phyloP scores from a whole-genome alignment of 2,113 vertebrate genomes.

The Alectura lathami region DNA sequence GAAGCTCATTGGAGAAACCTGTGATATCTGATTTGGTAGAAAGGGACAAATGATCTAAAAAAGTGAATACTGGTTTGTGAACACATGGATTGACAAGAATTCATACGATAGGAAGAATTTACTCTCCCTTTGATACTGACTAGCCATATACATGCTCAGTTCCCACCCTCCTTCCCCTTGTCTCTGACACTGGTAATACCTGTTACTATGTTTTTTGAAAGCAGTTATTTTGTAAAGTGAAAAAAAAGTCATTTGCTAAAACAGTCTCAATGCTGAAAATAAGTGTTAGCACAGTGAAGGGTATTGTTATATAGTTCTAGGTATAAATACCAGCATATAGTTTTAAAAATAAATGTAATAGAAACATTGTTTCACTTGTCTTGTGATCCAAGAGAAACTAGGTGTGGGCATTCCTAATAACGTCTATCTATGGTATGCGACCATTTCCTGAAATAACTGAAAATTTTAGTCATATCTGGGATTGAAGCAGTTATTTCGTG shows the following conservation, averaged over 20 bases:
- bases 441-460: constrained; percentile 1
- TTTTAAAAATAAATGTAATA: neutral
- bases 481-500: neutral
- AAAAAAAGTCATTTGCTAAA: neutral
- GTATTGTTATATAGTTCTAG: neutral
- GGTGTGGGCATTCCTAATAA: neutral
- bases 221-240: neutral
- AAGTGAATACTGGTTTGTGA: neutral
- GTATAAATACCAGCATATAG: neutral
- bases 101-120: neutral
- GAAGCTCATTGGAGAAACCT: neutral
- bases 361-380: neutral
- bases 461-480: neutral
- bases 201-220: neutral
- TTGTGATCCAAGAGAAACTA: neutral
- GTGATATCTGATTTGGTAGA: neutral
- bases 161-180: neutral
- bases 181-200: neutral
- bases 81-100: neutral
- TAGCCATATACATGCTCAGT: neutral
- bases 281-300: neutral
- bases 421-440: neutral
- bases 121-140: neutral
- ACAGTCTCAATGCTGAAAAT: neutral
- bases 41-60: neutral